Evolutionary conservation across 2,797 vertebrate genomes (phyloP).

Genomic region (Pantherophis vulpinus): DNA sequence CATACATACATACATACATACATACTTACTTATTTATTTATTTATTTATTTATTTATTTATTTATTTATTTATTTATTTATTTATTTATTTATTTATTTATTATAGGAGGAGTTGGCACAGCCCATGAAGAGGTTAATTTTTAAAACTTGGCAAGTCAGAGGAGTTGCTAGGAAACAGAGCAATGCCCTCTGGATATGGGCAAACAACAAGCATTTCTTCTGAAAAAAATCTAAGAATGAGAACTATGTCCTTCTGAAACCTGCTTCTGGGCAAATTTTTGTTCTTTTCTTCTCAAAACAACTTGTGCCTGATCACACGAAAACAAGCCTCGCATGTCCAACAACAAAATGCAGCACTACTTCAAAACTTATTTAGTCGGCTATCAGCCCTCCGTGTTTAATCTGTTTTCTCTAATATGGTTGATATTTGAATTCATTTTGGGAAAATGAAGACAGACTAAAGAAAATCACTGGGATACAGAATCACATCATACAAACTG

Average conservation of each 20-base stretch:
- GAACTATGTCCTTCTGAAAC: constrained; percentile 32
- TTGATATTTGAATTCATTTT: background rate
- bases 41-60: too few relatives aligned
- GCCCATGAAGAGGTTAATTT: constrained; percentile 43
- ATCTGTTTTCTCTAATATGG: constrained; percentile 21
- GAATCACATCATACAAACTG: background rate
- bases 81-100: too few relatives aligned
- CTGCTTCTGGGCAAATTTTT: background rate
- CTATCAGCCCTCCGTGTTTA: background rate
- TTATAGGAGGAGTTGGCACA: background rate
- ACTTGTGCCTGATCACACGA: background rate
- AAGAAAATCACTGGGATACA: too few relatives aligned
- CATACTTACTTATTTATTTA: too few relatives aligned
- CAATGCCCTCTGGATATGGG: constrained; percentile 8
- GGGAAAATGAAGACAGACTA: background rate
- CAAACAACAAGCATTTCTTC: constrained; percentile 35
- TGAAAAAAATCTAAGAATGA: constrained; percentile 13
- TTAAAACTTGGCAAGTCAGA: constrained; percentile 9
- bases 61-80: too few relatives aligned
- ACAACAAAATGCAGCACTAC: constrained; percentile 11
- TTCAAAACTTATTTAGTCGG: constrained; percentile 3
- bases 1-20: too few relatives aligned
- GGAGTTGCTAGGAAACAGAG: constrained; percentile 19
- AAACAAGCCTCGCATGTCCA: constrained; percentile 7
- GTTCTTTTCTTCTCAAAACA: constrained; percentile 3